Evolutionary conservation across 2,113 vertebrate species (phyloP), one percentile per base, ranked within the genome.

Genomic region (Sceloporus undulatus): DNA sequence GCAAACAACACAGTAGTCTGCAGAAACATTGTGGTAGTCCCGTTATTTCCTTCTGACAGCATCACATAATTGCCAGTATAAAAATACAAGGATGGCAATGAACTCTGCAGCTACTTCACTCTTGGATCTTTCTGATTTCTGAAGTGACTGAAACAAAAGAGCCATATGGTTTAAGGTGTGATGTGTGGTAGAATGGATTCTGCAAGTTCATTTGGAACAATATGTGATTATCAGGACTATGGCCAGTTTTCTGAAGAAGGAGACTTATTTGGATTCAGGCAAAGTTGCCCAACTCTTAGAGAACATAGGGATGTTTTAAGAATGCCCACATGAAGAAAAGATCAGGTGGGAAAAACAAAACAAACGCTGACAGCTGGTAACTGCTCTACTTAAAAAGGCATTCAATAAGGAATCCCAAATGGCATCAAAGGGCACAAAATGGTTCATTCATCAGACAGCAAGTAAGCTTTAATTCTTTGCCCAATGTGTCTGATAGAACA

Each of bases 381-480:
- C 7, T 27, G 11, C 9, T 76, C 23, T 19, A n/a, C 11, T 73
- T 73, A 9, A 76, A 85, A 40, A 2, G 59, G 29, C 54, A 38
- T 14, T 54, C n/a, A 8, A 23, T 13, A 74, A 59, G 25, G 29
- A 74, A 74, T n/a, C 19, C 16, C 9, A 81, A 23, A 90, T 77
- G 65, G 54, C 2, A 84, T 0, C 34, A 91, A 87, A 76, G 91
- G 88, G 75, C 54, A 88, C 66, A 91, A 87, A 70, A 84, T 54
- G 66, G 87, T 86, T 73, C 59, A 66, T 85, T 21, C 16, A 34
- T 82, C 56, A 75, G n/a, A 87, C 5, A 56, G 25, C 88, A 89
- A 1, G 34, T 5, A 8, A 81, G 27, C 90, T 88, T 14, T 19
- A 89, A 83, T 29, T 25, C 29, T 42, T 27, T 34, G 48, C 80